phyloP scores from a whole-genome alignment of 2,797 vertebrate species.

The Crocidura indochinensis region DNA sequence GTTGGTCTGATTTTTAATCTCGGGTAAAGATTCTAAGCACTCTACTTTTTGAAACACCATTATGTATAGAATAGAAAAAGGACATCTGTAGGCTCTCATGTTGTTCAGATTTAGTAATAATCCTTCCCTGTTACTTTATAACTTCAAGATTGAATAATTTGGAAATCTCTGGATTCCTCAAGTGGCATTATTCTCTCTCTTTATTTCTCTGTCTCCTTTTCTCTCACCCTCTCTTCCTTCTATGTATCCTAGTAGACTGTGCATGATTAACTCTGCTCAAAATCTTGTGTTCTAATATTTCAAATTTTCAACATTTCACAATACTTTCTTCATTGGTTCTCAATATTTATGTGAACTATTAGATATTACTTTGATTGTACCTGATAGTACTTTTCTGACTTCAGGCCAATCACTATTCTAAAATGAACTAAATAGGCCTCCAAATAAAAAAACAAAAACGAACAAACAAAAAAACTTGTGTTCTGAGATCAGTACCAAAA shows the following conservation, averaged over 20 bases:
- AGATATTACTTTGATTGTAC: not conserved
- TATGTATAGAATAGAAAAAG: not conserved
- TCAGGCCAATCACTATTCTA: conserved; percentile 1
- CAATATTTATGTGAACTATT: not conserved
- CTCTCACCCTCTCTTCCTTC: not conserved
- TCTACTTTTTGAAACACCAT: conserved; percentile 28
- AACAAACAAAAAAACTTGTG: no score
- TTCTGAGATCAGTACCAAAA: conserved; percentile 37
- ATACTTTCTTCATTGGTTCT: not conserved
- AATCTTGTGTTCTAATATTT: not conserved
- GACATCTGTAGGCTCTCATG: conserved; percentile 14
- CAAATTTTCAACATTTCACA: no score
- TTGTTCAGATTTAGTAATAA: not conserved
- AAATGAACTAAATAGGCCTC: not conserved
- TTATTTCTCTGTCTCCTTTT: no score
- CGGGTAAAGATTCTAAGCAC: not conserved
- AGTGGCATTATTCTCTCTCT: not conserved
- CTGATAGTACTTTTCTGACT: not conserved
- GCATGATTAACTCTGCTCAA: conserved; percentile 48
- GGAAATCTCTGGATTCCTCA: conserved; percentile 53
- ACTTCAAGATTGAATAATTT: conserved; percentile 39
- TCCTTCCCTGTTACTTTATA: not conserved
- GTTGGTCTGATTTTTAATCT: conserved; percentile 2
- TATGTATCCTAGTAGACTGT: conserved; percentile 56
- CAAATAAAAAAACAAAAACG: no score